phyloP scores from a whole-genome alignment of 1,140 invertebrate species.

The Meteorus sp. region DNA sequence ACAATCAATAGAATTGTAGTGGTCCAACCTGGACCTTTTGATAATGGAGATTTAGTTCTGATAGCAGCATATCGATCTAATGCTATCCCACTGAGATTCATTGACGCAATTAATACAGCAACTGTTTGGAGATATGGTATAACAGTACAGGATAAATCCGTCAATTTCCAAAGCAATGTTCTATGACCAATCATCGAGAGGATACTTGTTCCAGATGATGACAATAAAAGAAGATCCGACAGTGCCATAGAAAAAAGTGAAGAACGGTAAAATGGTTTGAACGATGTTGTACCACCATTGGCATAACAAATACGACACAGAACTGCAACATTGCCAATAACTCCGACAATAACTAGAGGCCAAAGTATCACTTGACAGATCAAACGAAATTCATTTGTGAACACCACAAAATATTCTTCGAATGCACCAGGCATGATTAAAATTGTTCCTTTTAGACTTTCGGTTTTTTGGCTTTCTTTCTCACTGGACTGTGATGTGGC shows the following conservation, averaged over 20 bases:
- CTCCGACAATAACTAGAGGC: slow-evolving; percentile 33
- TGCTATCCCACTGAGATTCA: slow-evolving; percentile 60
- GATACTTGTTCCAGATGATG: slow-evolving; percentile 32
- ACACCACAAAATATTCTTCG: neutral
- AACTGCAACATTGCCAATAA: slow-evolving; percentile 35
- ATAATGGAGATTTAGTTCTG: slow-evolving; percentile 32
- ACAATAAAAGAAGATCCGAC: slow-evolving; percentile 35
- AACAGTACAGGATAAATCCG: slow-evolving; percentile 46
- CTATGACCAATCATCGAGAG: slow-evolving; percentile 19
- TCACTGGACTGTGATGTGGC: no score
- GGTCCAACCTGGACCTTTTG: slow-evolving; percentile 31
- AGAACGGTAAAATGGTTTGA: slow-evolving; percentile 35
- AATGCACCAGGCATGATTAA: neutral
- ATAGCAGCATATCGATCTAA: slow-evolving; percentile 51
- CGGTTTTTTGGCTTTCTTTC: neutral
- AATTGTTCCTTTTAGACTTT: neutral
- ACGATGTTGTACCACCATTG: slow-evolving; percentile 19
- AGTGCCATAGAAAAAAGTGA: slow-evolving; percentile 35
- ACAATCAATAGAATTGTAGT: slow-evolving; percentile 31
- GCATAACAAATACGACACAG: slow-evolving; percentile 30
- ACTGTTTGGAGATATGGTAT: slow-evolving; percentile 59
- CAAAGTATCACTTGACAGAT: slow-evolving; percentile 36
- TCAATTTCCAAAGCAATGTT: slow-evolving; percentile 35
- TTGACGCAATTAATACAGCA: slow-evolving; percentile 56
- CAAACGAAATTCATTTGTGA: slow-evolving; percentile 4